Evolutionary conservation across 2,113 vertebrate genomes (phyloP).

Genomic region (Chascanopsetta lugubris): DNA sequence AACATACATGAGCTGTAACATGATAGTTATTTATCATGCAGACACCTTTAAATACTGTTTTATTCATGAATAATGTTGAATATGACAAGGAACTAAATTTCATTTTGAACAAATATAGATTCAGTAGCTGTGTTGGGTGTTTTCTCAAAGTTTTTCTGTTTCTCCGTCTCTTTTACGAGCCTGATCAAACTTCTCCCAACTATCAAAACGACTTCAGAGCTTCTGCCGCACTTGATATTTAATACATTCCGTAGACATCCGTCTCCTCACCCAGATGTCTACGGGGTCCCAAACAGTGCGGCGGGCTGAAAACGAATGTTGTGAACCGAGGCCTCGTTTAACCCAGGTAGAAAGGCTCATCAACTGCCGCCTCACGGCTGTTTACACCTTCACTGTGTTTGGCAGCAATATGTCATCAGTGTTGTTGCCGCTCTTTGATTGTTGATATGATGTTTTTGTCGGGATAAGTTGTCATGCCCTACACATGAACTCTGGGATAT

Average conservation of each 20-base stretch:
- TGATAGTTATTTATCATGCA: too few species aligned
- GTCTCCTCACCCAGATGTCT: conserved; percentile 42
- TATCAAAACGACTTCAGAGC: conserved; percentile 13
- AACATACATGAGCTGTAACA: too few species aligned
- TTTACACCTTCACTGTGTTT: conserved; percentile 56
- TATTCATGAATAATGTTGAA: too few species aligned
- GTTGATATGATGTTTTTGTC: conserved; percentile 52
- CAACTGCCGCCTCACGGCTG: conserved; percentile 61
- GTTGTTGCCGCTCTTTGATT: conserved; percentile 48
- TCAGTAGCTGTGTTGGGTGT: not conserved
- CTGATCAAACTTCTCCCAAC: conserved; percentile 7
- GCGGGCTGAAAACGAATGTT: conserved; percentile 61
- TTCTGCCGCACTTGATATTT: conserved; percentile 21
- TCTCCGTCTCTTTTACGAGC: conserved; percentile 8
- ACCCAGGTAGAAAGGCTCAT: conserved; percentile 64
- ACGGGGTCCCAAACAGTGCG: conserved; percentile 35
- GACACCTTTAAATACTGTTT: too few species aligned
- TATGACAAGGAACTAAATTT: too few species aligned
- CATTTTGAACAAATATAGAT: too few species aligned
- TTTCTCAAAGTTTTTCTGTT: not conserved
- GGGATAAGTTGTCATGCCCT: conserved; percentile 53
- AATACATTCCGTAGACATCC: conserved; percentile 25
- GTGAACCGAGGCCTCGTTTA: conserved; percentile 52
- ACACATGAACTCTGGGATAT: conserved; percentile 57
- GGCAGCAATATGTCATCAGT: conserved; percentile 51